phyloP scores from a whole-genome alignment of 2,113 vertebrate species.

The Pomatostomus ruficeps region DNA sequence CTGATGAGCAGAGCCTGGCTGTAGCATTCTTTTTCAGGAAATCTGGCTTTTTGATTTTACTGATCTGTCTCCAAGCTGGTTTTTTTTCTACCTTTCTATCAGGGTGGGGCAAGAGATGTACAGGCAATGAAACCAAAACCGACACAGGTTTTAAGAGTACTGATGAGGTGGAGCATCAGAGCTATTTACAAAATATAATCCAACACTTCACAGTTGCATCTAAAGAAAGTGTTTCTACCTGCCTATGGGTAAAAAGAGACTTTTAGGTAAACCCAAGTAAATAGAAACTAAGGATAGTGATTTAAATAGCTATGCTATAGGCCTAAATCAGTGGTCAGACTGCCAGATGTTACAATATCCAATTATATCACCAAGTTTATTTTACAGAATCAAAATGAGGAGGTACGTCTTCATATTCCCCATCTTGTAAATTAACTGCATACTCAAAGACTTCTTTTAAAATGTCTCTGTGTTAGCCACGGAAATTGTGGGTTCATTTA shows the following conservation, averaged over 20 bases:
- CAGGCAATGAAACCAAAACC: not conserved
- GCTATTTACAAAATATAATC: not conserved
- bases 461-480: not conserved
- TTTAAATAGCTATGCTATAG: not conserved
- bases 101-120: not conserved
- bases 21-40: not conserved
- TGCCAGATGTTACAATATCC: not conserved
- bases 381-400: not conserved
- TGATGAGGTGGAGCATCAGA: not conserved
- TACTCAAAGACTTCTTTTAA: not conserved
- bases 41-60: constrained; percentile 27
- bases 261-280: not conserved
- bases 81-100: not conserved
- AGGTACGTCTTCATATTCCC: not conserved
- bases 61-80: constrained; percentile 26
- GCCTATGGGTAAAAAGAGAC: not conserved
- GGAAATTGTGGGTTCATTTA: not conserved
- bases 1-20: not conserved
- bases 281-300: not conserved
- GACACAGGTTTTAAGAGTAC: not conserved
- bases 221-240: not conserved
- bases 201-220: not conserved
- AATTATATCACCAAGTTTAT: not conserved
- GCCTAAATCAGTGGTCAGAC: not conserved
- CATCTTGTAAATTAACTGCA: not conserved